A percentile compares a stretch with the other conserved stretches of the same genome.
These are phyloP conservation scores for Tolypeutes matacus DNA, from an alignment of 2,797 vertebrate species.

Conservation along the genomic window DNA sequence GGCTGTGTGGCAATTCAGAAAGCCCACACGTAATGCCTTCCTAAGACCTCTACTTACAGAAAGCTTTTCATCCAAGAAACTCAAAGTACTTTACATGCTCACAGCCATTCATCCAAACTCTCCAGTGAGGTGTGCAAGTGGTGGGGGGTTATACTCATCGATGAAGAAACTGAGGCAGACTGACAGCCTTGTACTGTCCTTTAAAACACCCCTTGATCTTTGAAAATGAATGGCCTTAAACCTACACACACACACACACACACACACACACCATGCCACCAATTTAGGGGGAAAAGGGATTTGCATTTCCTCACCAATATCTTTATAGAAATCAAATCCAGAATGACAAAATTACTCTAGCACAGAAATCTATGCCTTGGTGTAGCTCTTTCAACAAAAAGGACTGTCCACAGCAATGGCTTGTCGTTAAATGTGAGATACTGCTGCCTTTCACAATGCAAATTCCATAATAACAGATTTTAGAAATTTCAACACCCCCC, in stretches of 20 bases:
- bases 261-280: background rate
- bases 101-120: constrained; percentile 64
- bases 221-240: constrained; percentile 59
- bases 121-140: constrained; percentile 71
- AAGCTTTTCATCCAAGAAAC: constrained; percentile 81
- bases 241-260: background rate
- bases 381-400: constrained; percentile 12
- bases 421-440: constrained; percentile 51
- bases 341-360: constrained; percentile 30
- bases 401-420: background rate
- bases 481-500: background rate
- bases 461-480: constrained; percentile 62
- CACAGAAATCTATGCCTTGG: background rate
- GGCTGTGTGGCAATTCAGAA: constrained; percentile 76
- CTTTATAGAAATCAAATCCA: constrained; percentile 64
- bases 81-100: constrained; percentile 78
- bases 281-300: background rate
- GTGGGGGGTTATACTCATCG: background rate
- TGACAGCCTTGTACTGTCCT: constrained; percentile 17
- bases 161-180: constrained; percentile 81
- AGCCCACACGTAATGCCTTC: constrained; percentile 77
- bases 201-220: constrained; percentile 41
- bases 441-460: constrained; percentile 54
- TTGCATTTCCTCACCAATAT: background rate
- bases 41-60: constrained; percentile 79